Evolutionary conservation across 2,888 invertebrate genomes (phyloP).

Genomic region (Monoplex corrugatus): DNA sequence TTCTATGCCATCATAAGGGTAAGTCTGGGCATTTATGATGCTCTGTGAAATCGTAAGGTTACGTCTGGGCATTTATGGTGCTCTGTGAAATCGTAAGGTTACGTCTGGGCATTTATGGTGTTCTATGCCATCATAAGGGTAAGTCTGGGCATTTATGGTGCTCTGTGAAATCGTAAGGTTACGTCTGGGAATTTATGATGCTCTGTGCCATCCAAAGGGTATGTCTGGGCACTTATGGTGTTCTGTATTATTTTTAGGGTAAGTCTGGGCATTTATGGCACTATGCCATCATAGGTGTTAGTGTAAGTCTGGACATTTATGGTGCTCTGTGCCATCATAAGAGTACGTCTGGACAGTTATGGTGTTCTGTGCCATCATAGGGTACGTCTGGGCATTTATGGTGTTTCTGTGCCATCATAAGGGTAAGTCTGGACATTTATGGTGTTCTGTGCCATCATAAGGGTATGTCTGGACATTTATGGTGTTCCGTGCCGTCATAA

Average conservation of each 20-base stretch:
- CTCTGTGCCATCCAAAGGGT: no score
- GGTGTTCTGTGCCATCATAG: conserved; percentile 41
- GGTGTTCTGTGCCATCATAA: conserved; percentile 36
- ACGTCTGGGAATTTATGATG: no score
- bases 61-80: no score
- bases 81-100: no score
- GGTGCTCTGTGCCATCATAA: no score
- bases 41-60: background rate
- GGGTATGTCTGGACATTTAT: conserved; percentile 49
- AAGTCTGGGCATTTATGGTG: no score
- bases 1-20: conserved; percentile 50
- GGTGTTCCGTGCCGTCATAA: background rate
- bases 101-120: background rate
- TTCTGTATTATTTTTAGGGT: conserved; percentile 49
- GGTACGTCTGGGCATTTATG: conserved; percentile 29
- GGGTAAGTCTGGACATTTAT: background rate
- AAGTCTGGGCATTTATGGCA: no score
- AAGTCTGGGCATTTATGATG: no score
- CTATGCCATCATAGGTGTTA: background rate
- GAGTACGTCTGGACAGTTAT: background rate
- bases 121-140: conserved; percentile 50
- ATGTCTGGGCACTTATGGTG: background rate
- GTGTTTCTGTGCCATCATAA: no score
- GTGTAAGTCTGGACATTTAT: no score
- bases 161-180: background rate